phyloP scores from a whole-genome alignment of 1,140 invertebrate genomes.

The Fopius arisanus region DNA sequence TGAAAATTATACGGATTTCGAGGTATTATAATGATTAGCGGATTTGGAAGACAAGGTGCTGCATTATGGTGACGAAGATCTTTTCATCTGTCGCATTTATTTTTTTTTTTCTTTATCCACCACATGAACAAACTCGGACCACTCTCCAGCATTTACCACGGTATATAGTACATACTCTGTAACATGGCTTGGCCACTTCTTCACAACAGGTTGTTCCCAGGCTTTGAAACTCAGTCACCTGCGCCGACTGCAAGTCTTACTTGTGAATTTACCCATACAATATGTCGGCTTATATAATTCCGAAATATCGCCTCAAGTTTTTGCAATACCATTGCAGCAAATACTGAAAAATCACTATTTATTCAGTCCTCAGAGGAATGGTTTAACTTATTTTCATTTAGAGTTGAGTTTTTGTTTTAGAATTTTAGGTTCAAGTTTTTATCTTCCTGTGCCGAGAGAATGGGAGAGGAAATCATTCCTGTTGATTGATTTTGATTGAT shows the following conservation, averaged over 20 bases:
- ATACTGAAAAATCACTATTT: background rate
- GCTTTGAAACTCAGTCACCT: slow-evolving; percentile 2
- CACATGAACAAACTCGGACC: background rate
- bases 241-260: background rate
- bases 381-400: background rate
- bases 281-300: slow-evolving; percentile 2
- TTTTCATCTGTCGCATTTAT: background rate
- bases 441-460: too few species aligned
- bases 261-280: slow-evolving; percentile 2
- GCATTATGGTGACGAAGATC: background rate
- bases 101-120: background rate
- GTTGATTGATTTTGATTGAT: too few species aligned
- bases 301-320: background rate
- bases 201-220: slow-evolving; percentile 9
- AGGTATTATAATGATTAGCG: background rate
- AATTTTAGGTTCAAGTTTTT: too few species aligned
- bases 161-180: background rate
- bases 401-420: background rate
- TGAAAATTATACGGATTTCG: background rate
- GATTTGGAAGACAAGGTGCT: background rate
- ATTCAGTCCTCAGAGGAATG: background rate
- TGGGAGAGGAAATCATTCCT: too few species aligned
- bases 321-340: background rate
- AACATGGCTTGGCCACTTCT: background rate
- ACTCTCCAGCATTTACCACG: background rate